Conservation (phyloP, 2,888 invertebrate species). For the Mallateleia sp. region DNA sequence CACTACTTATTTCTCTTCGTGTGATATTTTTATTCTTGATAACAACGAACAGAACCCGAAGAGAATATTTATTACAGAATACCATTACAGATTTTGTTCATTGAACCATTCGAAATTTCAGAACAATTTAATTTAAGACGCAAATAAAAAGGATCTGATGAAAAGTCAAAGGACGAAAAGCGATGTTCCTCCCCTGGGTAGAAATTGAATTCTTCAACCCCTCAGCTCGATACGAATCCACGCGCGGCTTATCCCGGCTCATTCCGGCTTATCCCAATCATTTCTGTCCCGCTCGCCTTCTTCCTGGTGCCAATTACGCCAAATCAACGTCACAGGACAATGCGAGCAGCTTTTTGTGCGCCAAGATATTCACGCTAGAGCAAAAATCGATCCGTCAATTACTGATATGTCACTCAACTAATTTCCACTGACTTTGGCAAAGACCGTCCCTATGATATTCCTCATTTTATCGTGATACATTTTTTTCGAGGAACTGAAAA, state of each 20-base stretch:
- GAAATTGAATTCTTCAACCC: slow-evolving; percentile 75
- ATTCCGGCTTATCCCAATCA: slow-evolving; percentile 90
- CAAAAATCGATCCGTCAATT: slow-evolving; percentile 63
- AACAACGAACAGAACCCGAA: too few species aligned
- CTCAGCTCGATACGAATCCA: slow-evolving; percentile 80
- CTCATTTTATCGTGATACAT: neutral
- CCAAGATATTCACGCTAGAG: slow-evolving; percentile 36
- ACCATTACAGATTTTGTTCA: too few species aligned
- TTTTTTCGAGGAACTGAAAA: neutral
- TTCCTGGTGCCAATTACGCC: slow-evolving; percentile 89
- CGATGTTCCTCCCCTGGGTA: slow-evolving; percentile 45
- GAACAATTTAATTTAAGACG: slow-evolving; percentile 15
- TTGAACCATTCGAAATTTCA: neutral
- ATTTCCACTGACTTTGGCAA: too few species aligned
- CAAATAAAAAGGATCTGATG: slow-evolving; percentile 7
- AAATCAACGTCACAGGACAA: slow-evolving; percentile 89
- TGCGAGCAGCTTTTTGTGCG: slow-evolving; percentile 69
- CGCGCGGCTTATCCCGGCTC: slow-evolving; percentile 89
- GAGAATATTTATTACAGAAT: too few species aligned
- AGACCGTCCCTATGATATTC: too few species aligned
- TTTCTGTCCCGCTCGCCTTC: slow-evolving; percentile 87
- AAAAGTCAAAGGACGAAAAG: slow-evolving; percentile 59
- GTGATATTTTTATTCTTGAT: too few species aligned
- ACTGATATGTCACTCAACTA: slow-evolving; percentile 53
- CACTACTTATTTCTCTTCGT: too few species aligned